Percentiles rank a stretch among this genome's conserved stretches.
These are phyloP conservation scores for Hecatera dysodea DNA, from an alignment of 2,888 invertebrate species.

Conservation along the genomic window DNA sequence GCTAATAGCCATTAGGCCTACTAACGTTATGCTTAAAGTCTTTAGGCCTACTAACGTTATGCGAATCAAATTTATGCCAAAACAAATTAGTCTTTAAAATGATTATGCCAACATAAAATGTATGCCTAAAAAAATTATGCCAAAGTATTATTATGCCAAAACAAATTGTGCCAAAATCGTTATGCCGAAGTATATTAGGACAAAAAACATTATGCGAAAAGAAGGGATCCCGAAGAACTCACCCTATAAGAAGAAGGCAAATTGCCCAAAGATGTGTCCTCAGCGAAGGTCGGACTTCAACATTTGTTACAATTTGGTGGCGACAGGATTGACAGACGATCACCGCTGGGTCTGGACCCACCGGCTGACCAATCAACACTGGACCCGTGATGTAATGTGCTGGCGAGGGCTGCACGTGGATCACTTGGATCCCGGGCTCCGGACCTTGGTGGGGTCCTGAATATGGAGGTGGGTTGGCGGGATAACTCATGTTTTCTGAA, in stretches of 20 bases:
- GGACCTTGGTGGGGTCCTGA: neutral
- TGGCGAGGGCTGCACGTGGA: conserved; percentile 46
- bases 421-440: conserved; percentile 27
- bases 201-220: no score
- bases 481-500: conserved; percentile 48
- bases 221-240: conserved; percentile 35
- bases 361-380: conserved; percentile 30
- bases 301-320: conserved; percentile 72
- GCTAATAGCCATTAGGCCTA: no score
- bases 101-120: no score
- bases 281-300: conserved; percentile 13
- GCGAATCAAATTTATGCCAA: no score
- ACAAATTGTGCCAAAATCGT: no score
- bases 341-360: conserved; percentile 84
- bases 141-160: no score
- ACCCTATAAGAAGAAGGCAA: conserved; percentile 44
- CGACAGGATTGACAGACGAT: conserved; percentile 87
- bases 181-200: no score
- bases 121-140: no score
- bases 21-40: no score
- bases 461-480: conserved; percentile 44
- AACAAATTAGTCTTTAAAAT: no score
- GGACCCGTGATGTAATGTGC: conserved; percentile 13
- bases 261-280: conserved; percentile 57
- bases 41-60: no score